A percentile compares a stretch with the other conserved stretches of the same genome.
Conservation (phyloP, 1,140 invertebrate genomes). For the Magallana gigas region DNA sequence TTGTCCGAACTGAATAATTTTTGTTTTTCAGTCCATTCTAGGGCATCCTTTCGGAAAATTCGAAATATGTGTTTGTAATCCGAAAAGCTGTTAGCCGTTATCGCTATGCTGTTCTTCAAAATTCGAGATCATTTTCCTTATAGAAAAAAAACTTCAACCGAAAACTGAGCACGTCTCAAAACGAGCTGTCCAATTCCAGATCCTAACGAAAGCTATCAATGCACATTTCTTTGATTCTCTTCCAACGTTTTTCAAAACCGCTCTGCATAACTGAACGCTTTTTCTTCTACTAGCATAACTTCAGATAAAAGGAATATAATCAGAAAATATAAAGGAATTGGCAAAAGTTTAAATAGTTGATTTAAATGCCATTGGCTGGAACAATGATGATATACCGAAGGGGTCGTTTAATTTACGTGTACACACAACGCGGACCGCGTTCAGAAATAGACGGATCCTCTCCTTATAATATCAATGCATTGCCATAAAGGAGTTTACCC, state of each 20-base stretch:
- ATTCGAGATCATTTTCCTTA: background rate
- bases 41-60: background rate
- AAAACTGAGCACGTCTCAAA: background rate
- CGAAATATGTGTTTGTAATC: background rate
- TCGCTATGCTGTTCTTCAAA: background rate
- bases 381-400: conserved; percentile 17
- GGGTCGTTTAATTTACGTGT: background rate
- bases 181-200: background rate
- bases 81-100: background rate
- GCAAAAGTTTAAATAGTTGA: conserved; percentile 15
- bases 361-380: background rate
- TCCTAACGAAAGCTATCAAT: background rate
- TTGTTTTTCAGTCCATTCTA: background rate
- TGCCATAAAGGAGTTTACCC: background rate
- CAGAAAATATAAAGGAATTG: background rate
- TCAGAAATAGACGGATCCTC: background rate
- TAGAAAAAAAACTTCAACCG: too few relatives aligned
- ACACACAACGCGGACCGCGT: background rate
- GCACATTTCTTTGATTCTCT: background rate
- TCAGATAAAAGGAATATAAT: background rate
- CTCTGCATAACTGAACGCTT: background rate
- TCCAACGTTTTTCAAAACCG: background rate
- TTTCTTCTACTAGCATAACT: background rate
- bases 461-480: background rate
- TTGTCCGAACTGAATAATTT: background rate